Percentiles rank a stretch among this genome's conserved stretches.
Evolutionary conservation across 2,888 invertebrate species (phyloP).

Genomic region (Bruchidius siliquastri): DNA sequence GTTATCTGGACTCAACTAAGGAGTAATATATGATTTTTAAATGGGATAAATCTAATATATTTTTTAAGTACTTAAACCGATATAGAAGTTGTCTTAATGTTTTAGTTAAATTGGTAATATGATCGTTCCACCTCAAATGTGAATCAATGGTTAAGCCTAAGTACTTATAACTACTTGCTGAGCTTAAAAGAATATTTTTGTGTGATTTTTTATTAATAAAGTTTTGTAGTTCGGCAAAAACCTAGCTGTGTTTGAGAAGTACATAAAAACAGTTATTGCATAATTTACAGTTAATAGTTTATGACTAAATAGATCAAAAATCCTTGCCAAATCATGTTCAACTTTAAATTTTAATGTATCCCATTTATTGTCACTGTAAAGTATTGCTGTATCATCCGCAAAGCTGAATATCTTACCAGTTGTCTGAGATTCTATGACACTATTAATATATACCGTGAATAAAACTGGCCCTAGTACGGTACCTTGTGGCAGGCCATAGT

Average conservation of each 20-base stretch:
- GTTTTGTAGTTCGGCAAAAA: background rate
- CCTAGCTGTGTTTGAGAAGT: background rate
- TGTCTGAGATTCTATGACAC: background rate
- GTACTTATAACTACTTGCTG: constrained; percentile 2
- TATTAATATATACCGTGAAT: constrained; percentile 3
- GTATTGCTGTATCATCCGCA: constrained; percentile 6
- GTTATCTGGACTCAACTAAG: constrained; percentile 4
- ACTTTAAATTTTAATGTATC: constrained; percentile 2
- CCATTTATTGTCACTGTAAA: constrained; percentile 6
- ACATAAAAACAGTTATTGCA: constrained; percentile 1
- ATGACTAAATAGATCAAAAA: background rate
- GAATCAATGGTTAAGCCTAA: constrained; percentile 4
- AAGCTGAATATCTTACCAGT: constrained; percentile 4
- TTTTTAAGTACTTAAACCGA: constrained; percentile 3
- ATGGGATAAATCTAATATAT: background rate
- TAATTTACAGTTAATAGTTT: constrained; percentile 4
- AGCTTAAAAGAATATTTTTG: background rate
- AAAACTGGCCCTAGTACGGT: constrained; percentile 5
- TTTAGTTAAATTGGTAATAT: constrained; percentile 1
- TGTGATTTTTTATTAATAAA: background rate
- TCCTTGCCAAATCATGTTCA: background rate
- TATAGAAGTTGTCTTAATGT: constrained; percentile 3
- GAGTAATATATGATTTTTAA: constrained; percentile 4
- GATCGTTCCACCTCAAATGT: constrained; percentile 2
- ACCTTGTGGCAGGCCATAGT: constrained; percentile 7